Percentiles rank a stretch among this genome's conserved stretches.
Conservation (phyloP, 2,113 vertebrate genomes). For the Chloroceryle aenea region DNA sequence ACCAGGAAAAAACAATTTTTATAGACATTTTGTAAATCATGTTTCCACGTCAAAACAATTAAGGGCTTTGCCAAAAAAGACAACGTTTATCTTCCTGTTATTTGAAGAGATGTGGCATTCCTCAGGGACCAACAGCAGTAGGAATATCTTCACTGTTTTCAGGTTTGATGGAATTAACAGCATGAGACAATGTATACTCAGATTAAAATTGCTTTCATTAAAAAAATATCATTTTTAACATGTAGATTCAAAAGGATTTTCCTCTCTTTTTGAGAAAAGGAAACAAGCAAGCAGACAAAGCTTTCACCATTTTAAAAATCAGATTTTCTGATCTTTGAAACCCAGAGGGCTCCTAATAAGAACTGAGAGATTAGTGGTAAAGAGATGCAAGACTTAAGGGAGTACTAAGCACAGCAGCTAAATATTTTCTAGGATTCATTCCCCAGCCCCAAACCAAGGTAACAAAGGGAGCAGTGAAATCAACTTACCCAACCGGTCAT, state of each 20-base stretch:
- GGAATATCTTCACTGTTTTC: not conserved
- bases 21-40: not conserved
- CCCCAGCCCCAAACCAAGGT: not conserved
- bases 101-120: not conserved
- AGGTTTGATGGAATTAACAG: not conserved
- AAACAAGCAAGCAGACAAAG: not conserved
- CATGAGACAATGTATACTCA: not conserved
- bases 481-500: slow-evolving; percentile 88
- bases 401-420: not conserved
- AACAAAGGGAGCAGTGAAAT: not conserved
- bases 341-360: not conserved
- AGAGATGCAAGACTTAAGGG: not conserved
- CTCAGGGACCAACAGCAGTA: not conserved
- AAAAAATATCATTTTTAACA: not conserved
- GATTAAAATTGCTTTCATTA: not conserved
- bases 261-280: not conserved
- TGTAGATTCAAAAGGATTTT: no score
- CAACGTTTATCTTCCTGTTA: not conserved
- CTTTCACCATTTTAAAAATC: not conserved
- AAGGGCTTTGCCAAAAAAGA: not conserved
- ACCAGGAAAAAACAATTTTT: not conserved
- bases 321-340: not conserved
- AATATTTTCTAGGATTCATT: not conserved
- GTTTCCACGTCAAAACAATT: not conserved
- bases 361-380: not conserved